Evolutionary conservation across 1,140 invertebrate genomes (phyloP), one percentile per base, ranked within the genome.

Genomic region (Drosophila mojavensis): DNA sequence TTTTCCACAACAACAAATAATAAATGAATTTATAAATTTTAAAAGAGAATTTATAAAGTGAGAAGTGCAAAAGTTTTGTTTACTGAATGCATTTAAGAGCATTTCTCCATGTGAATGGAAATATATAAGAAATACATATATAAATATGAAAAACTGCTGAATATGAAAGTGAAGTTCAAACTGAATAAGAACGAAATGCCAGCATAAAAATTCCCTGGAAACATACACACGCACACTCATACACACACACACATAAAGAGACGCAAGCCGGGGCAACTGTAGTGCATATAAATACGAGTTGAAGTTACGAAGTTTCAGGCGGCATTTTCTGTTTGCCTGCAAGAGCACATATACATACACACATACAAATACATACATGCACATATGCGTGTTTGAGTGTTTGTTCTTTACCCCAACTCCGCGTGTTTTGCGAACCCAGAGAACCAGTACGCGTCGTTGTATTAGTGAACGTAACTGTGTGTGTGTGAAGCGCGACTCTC

Each of bases 121-220:
- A 24, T 20, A 48, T 50, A 72, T 43, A 45, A 53, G 61, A 39
- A 36, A 39, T 36, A 13, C 20, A 24, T 61, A 72, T 43, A 36
- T 15, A 45, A 33, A 28, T 15, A 33, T 26, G 9, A 41, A 45
- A 48, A 48, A 48, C 58, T 48, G 58, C 36, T 20, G 54, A 26
- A 30, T n/a, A 26, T 54, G 9, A 55, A 60, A 60, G 58, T 60
- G 58, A 60, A 48, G 58, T 60, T 60, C 30, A 55, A 58, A 33
- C 48, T 70, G 66, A 75, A 75, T 75, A 64, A 75, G 72, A 75
- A 75, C 59, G 45, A 74, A 61, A 63, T 53, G 66, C 72, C 66
- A 70, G 66, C 72, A 75, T 70, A 75, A 75, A 75, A 75, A 70
- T 75, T 75, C 72, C 50, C 45, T 64, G 20, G 72, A 75, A 75